Conservation (phyloP, 53 echinoderm and acorn worm species). For the Hippasteria phrygiana region DNA sequence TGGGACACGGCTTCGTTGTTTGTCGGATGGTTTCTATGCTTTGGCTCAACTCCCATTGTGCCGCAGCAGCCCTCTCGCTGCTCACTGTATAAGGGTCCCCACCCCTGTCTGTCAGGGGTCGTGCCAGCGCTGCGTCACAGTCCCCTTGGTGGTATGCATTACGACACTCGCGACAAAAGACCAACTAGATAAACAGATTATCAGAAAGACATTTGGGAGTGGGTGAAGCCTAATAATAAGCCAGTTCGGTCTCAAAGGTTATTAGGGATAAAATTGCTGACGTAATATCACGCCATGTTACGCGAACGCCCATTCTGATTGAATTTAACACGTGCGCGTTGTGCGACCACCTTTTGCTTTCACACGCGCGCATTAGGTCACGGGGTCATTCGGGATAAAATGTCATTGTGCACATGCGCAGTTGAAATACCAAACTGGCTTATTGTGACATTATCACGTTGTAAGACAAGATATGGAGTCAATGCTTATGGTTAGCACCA, state of each 20-base stretch:
- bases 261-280: too few relatives aligned
- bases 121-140: constrained; percentile 39
- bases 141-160: constrained; percentile 76
- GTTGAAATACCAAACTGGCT: too few relatives aligned
- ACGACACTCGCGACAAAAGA: constrained; percentile 82
- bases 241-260: background rate
- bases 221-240: background rate
- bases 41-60: constrained; percentile 74
- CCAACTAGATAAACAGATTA: constrained; percentile 60
- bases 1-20: constrained; percentile 87
- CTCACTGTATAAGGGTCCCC: constrained; percentile 41
- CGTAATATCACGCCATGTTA: too few relatives aligned
- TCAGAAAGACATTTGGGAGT: background rate
- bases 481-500: too few relatives aligned
- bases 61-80: constrained; percentile 57
- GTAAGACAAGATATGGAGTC: too few relatives aligned
- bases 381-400: too few relatives aligned
- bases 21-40: constrained; percentile 70
- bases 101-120: constrained; percentile 20
- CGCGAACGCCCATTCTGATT: too few relatives aligned
- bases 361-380: too few relatives aligned
- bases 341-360: too few relatives aligned
- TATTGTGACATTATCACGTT: too few relatives aligned
- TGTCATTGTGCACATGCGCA: too few relatives aligned
- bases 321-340: too few relatives aligned